Evolutionary conservation across 2,888 invertebrate genomes (phyloP).

Genomic region (Apotomis turbidana): DNA sequence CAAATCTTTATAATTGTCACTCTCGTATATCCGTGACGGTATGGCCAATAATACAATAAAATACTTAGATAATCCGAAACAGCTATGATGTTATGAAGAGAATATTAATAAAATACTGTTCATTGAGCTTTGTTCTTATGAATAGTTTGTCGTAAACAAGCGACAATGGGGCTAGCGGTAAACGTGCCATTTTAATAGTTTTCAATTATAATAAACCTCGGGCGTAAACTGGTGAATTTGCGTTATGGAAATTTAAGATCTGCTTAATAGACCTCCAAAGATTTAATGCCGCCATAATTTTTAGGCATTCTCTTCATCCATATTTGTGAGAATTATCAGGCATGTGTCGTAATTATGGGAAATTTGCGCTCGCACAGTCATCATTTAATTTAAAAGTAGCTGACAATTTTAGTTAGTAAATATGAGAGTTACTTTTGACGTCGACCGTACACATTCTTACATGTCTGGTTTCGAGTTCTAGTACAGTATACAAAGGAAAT

Average conservation of each 20-base stretch:
- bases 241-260: slow-evolving; percentile 1
- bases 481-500: no score
- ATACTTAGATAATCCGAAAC: neutral
- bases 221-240: slow-evolving; percentile 4
- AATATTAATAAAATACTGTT: slow-evolving; percentile 31
- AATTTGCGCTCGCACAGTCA: no score
- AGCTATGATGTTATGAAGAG: no score
- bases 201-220: slow-evolving; percentile 19
- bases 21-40: neutral
- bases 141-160: slow-evolving; percentile 33
- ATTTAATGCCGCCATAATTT: no score
- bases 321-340: no score
- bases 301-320: no score
- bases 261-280: neutral
- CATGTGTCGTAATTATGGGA: no score
- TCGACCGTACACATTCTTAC: slow-evolving; percentile 28
- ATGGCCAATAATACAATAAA: neutral
- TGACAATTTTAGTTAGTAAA: no score
- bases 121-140: slow-evolving; percentile 33
- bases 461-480: no score
- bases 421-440: no score
- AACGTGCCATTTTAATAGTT: slow-evolving; percentile 10
- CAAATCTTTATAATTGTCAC: neutral
- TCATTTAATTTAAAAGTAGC: no score
- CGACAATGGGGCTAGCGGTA: slow-evolving; percentile 12